Conservation (phyloP, 2,888 invertebrate species). For the Lepas anatifera region DNA sequence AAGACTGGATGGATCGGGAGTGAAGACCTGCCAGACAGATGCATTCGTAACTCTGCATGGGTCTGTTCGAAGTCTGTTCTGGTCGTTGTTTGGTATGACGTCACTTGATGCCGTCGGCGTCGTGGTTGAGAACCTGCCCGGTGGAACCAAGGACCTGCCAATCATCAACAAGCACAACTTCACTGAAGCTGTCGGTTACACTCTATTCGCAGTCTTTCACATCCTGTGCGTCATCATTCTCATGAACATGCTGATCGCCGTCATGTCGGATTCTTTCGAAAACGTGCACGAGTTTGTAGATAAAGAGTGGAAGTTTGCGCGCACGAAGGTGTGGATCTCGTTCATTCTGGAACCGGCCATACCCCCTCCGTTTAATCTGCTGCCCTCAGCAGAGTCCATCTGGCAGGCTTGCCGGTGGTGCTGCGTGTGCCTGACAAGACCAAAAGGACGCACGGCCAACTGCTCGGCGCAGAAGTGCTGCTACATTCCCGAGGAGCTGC, state of each 20-base stretch:
- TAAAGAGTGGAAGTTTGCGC: constrained; percentile 63
- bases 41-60: constrained; percentile 44
- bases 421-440: constrained; percentile 32
- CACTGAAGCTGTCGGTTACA: constrained; percentile 53
- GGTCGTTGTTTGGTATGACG: constrained; percentile 56
- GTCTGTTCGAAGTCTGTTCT: constrained; percentile 52
- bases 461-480: constrained; percentile 41
- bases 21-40: constrained; percentile 46
- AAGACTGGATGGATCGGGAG: constrained; percentile 44
- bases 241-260: constrained; percentile 59
- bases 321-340: constrained; percentile 57
- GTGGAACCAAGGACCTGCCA: constrained; percentile 32
- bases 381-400: constrained; percentile 44
- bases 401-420: constrained; percentile 39
- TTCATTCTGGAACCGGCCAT: constrained; percentile 56
- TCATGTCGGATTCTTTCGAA: constrained; percentile 61
- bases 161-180: constrained; percentile 44
- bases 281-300: constrained; percentile 53
- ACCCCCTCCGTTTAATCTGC: constrained; percentile 57
- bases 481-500: constrained; percentile 31
- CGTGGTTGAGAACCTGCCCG: constrained; percentile 46
- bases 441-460: constrained; percentile 33
- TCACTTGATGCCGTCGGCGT: constrained; percentile 51
- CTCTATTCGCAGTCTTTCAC: constrained; percentile 47
- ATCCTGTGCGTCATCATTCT: constrained; percentile 57